Percentiles rank a stretch among this genome's conserved stretches.
These are phyloP conservation scores for Bubo bubo DNA, from an alignment of 2,113 vertebrate species.

Conservation along the genomic window DNA sequence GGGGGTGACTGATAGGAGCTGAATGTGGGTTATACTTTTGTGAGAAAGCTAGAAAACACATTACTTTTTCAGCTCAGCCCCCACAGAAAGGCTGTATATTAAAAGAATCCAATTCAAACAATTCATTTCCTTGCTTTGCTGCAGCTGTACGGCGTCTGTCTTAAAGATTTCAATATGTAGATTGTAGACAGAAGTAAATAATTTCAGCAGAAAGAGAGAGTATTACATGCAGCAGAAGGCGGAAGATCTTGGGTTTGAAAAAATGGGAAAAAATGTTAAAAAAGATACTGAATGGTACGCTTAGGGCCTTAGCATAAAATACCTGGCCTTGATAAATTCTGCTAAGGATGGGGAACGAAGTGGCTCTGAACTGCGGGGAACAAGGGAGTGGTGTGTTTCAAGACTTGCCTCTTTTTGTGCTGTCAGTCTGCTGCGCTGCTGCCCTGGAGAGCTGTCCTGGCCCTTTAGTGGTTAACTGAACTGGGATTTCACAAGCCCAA, in stretches of 20 bases:
- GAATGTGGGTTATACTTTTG: neutral
- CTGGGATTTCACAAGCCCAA: neutral
- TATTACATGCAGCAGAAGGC: neutral
- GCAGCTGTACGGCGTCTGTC: neutral
- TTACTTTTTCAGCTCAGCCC: neutral
- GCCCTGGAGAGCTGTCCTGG: neutral
- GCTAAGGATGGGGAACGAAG: neutral
- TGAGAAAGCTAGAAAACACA: neutral
- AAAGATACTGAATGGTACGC: neutral
- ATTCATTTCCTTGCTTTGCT: neutral
- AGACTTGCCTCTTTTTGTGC: neutral
- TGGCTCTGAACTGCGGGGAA: neutral
- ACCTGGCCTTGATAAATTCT: neutral
- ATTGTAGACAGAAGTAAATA: neutral
- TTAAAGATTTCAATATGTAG: neutral
- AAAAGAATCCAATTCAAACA: neutral
- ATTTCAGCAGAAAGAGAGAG: neutral
- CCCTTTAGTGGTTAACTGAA: no score
- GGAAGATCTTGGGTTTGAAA: neutral
- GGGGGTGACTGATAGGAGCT: neutral
- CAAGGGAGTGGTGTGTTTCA: fast-evolving
- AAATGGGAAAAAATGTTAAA: neutral
- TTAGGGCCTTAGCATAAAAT: neutral
- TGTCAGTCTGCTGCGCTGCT: neutral
- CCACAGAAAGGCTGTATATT: neutral